phyloP scores from a whole-genome alignment of 2,797 vertebrate species.

The Pseudochirops cupreus region DNA sequence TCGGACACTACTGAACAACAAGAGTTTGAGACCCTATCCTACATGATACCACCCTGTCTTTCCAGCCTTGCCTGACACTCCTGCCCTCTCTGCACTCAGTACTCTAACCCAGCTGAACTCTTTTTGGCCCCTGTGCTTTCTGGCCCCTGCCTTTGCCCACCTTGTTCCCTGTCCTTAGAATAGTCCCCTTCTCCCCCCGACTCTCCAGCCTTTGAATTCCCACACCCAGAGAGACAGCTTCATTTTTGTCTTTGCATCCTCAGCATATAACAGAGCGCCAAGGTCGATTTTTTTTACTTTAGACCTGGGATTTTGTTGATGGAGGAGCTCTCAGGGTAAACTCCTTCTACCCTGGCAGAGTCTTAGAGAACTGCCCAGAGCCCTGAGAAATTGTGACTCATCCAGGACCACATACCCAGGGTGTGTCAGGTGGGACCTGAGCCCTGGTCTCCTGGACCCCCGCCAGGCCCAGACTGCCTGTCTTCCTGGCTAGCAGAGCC shows the following conservation, averaged over 20 bases:
- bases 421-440: not conserved
- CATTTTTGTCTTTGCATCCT: too few species aligned
- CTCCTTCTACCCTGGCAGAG: not conserved
- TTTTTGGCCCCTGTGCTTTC: not conserved
- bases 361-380: too few species aligned
- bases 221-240: not conserved
- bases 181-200: not conserved
- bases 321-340: conserved; percentile 5
- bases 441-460: too few species aligned
- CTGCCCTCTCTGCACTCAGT: not conserved
- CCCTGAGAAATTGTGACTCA: too few species aligned
- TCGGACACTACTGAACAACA: not conserved
- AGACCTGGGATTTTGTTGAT: not conserved
- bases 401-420: not conserved
- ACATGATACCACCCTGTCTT: not conserved
- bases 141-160: not conserved
- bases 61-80: not conserved
- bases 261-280: too few species aligned
- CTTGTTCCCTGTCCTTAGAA: not conserved
- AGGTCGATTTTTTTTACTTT: not conserved
- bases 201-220: not conserved
- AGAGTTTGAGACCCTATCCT: not conserved
- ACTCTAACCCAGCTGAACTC: not conserved
- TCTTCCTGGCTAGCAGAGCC: not conserved
- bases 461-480: not conserved